A percentile compares a stretch with the other conserved stretches of the same genome.
phyloP scores from a whole-genome alignment of 1,140 invertebrate species.

The Caenorhabditis elegans region DNA sequence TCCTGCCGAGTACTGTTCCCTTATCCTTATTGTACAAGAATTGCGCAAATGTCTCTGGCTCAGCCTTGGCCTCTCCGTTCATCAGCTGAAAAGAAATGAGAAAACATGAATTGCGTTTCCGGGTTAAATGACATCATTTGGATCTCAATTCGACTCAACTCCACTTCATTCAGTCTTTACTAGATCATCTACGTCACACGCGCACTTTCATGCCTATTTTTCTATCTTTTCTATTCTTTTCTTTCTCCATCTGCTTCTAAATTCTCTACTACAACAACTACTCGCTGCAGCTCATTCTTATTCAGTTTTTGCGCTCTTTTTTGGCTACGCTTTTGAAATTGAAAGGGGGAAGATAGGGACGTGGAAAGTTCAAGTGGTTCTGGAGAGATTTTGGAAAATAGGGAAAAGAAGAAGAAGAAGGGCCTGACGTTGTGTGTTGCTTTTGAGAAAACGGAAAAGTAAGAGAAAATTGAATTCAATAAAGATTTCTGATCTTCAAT shows the following conservation, averaged over 20 bases:
- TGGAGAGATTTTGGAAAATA: neutral
- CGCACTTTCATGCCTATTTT: neutral
- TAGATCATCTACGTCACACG: constrained; percentile 26
- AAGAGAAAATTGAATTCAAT: constrained; percentile 11
- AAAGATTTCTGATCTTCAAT: neutral
- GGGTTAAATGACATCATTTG: neutral
- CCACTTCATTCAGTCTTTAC: constrained; percentile 22
- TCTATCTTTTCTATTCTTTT: neutral
- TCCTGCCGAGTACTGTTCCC: constrained; percentile 64
- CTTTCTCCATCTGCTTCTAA: neutral
- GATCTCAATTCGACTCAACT: neutral
- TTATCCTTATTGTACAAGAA: constrained; percentile 53
- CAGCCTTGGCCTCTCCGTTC: constrained; percentile 41
- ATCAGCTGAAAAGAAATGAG: constrained; percentile 44
- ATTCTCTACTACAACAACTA: neutral
- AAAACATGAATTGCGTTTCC: neutral
- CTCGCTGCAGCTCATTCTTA: constrained; percentile 10
- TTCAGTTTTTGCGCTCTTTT: neutral
- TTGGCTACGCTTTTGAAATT: no score
- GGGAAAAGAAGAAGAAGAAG: no score
- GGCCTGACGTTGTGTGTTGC: no score
- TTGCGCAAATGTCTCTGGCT: constrained; percentile 36
- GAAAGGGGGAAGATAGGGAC: neutral
- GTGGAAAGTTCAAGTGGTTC: neutral
- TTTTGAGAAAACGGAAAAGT: no score